These are phyloP conservation scores for Mesorhabditis belari DNA, from an alignment of 2,888 invertebrate species.

Conservation along the genomic window DNA sequence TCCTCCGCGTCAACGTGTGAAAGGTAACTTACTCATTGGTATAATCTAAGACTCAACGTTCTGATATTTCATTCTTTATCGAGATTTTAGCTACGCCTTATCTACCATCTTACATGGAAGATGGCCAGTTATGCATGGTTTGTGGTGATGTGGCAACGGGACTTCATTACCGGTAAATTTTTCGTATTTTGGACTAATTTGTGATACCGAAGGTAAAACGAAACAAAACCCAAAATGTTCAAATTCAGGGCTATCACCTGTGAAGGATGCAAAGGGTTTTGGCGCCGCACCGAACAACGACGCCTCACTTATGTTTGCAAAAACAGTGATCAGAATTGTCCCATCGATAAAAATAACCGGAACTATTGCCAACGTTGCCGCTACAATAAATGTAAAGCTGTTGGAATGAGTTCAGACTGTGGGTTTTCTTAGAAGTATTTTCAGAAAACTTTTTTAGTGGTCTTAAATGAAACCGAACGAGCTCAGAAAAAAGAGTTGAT, in stretches of 20 bases:
- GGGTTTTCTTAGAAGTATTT: constrained; percentile 23
- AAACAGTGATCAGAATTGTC: constrained; percentile 48
- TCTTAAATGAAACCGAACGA: constrained; percentile 56
- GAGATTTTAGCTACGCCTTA: too few relatives aligned
- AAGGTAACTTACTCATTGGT: too few relatives aligned
- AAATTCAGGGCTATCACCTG: constrained; percentile 53
- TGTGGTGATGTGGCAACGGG: constrained; percentile 58
- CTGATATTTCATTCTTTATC: too few relatives aligned
- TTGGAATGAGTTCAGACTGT: constrained; percentile 57
- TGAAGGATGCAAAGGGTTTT: constrained; percentile 59
- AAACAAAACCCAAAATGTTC: too few relatives aligned
- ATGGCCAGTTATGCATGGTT: constrained; percentile 56
- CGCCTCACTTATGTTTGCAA: constrained; percentile 55
- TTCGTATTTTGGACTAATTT: too few relatives aligned
- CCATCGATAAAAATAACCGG: constrained; percentile 55
- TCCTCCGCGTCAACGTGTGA: too few relatives aligned
- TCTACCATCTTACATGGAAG: constrained; percentile 43
- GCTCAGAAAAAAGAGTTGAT: constrained; percentile 56
- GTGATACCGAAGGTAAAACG: too few relatives aligned
- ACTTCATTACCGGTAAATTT: constrained; percentile 56
- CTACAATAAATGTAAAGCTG: constrained; percentile 54
- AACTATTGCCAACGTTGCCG: constrained; percentile 57
- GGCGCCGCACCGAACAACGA: constrained; percentile 56
- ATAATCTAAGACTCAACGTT: too few relatives aligned
- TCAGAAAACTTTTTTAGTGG: constrained; percentile 52